Evolutionary conservation across 2,797 vertebrate species (phyloP), one percentile per base, ranked within the genome.

Genomic region (Oryzias dopingdopingensis): DNA sequence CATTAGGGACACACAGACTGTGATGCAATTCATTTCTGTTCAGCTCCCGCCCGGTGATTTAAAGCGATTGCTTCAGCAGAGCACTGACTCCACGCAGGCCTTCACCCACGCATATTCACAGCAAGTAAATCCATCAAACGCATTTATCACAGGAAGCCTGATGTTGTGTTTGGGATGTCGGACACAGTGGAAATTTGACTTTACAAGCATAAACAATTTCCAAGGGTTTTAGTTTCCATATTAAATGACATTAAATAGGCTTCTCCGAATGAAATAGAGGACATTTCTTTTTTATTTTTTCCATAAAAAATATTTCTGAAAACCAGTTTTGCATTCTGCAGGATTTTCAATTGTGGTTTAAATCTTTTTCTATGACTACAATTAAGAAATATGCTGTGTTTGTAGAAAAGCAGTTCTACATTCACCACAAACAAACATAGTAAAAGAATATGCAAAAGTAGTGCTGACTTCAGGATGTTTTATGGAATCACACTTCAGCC

Each of bases 1-100:
- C 65, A 52, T 49, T 47, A 50, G 44, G 60, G 47, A 50, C 47
- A 59, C 71, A 68, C 47, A 59, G 58, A 63, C 77, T 65, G 63
- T 59, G 67, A 59, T 23, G 57, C 63, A 66, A 74, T 79, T 79
- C 78, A 77, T 87, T 76, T 45, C 69, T 67, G 47, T 76, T 76
- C 63, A 55, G 53, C 66, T 67, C 64, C 62, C 32, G 49, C 70
- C 65, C 52, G 6, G 52, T 70, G 73, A 84, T 83, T 81, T 77
- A 73, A 72, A 77, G 58, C 53, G 54, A 86, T 85, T 32, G 56
- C 65, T 83, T 85, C 72, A 81, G 71, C 83, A 84, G 86, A n/a
- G 46, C 46, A 50, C 42, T 43, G 24, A 56, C 76, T 67, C 72
- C 43, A 46, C 23, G 24, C 64, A 52, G 55, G 62, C 58, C 69